phyloP scores from a whole-genome alignment of 2,888 invertebrate species.

The Alloscopus bannaensis region DNA sequence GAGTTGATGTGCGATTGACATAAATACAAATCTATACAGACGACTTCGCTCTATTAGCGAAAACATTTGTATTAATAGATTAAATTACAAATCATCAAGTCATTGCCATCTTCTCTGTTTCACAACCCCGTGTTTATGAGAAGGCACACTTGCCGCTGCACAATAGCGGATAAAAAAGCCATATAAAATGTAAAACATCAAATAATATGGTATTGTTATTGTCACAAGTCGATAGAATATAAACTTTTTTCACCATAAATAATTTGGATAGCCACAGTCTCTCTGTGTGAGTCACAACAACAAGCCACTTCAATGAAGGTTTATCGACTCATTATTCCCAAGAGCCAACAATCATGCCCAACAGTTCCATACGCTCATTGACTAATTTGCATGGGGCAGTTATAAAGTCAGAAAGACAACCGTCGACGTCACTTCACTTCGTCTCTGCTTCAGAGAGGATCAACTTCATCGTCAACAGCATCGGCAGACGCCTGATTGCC shows the following conservation, averaged over 20 bases:
- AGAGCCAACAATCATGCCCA: conserved; percentile 47
- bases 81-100: conserved; percentile 37
- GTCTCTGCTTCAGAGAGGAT: conserved; percentile 36
- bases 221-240: conserved; percentile 1
- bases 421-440: conserved; percentile 42
- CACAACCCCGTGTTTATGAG: conserved; percentile 34
- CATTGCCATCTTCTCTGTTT: conserved; percentile 43
- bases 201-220: conserved; percentile 13
- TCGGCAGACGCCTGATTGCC: conserved; percentile 50
- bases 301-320: conserved; percentile 38
- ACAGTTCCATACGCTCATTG: conserved; percentile 38
- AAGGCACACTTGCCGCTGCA: conserved; percentile 18
- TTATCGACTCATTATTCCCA: conserved; percentile 26
- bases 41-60: no score
- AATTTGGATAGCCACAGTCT: not conserved
- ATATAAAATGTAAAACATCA: conserved; percentile 13
- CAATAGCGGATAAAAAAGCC: conserved; percentile 15
- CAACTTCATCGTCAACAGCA: conserved; percentile 45
- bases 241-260: conserved; percentile 3
- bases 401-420: conserved; percentile 47
- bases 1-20: no score
- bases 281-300: not conserved
- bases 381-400: conserved; percentile 48
- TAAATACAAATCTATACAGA: no score
- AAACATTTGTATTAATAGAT: no score